A percentile compares a stretch with the other conserved stretches of the same genome.
phyloP scores from a whole-genome alignment of 2,888 invertebrate genomes.

The Epirrita christyi region DNA sequence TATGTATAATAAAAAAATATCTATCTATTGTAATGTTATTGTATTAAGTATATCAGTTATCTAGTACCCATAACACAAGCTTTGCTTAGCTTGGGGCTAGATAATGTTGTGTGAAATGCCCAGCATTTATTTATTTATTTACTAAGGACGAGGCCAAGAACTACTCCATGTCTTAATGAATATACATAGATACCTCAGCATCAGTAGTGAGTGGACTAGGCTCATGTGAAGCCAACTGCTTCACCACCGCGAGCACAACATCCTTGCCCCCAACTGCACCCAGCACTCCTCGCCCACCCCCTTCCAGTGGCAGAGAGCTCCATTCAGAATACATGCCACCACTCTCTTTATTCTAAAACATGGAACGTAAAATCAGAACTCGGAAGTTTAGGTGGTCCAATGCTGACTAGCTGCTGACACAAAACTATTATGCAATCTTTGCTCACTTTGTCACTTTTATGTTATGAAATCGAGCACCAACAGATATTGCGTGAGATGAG shows the following conservation, averaged over 20 bases:
- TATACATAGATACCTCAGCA: constrained; percentile 86
- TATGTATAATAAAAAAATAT: no score
- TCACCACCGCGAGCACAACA: constrained; percentile 92
- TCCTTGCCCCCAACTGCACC: constrained; percentile 93
- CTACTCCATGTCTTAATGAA: no score
- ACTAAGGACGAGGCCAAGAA: no score
- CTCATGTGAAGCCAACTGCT: constrained; percentile 92
- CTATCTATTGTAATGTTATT: no score
- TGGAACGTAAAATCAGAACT: no score
- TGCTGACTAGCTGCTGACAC: background rate
- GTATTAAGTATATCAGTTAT: no score
- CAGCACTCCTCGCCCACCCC: constrained; percentile 90
- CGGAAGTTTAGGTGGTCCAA: no score
- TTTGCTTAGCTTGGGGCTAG: no score
- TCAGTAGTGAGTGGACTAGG: constrained; percentile 93
- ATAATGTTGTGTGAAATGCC: no score
- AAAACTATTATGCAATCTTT: background rate
- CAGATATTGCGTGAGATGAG: background rate
- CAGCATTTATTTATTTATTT: no score
- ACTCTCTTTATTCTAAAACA: constrained; percentile 85
- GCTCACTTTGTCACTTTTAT: background rate
- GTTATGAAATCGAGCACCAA: no score
- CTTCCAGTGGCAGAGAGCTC: constrained; percentile 90
- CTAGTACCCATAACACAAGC: no score
- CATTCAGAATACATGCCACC: constrained; percentile 94